Percentiles rank a stretch among this genome's conserved stretches.
phyloP scores from a whole-genome alignment of 1,140 invertebrate genomes.

The Holcopasites calliopsidis region DNA sequence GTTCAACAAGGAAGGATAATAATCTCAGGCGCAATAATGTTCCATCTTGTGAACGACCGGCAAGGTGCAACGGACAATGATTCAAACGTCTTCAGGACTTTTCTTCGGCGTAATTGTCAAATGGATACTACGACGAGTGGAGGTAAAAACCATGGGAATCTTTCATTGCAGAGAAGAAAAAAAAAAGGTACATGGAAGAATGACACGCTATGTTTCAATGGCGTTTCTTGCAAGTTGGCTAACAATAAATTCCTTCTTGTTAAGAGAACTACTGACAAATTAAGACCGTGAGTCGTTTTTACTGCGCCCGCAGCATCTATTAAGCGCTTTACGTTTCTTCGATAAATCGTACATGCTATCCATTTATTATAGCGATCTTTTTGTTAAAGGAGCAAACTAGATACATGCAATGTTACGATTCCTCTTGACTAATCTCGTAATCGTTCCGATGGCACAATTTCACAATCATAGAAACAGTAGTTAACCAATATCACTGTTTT shows the following conservation, averaged over 20 bases:
- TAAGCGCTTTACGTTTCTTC: neutral
- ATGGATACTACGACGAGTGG: neutral
- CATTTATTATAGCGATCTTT: no score
- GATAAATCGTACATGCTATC: no score
- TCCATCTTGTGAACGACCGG: slow-evolving; percentile 50
- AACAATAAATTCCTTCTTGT: slow-evolving; percentile 8
- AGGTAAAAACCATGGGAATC: neutral
- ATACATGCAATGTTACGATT: no score
- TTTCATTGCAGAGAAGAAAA: neutral
- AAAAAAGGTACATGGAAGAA: no score
- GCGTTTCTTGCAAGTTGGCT: neutral
- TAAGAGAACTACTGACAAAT: slow-evolving; percentile 15
- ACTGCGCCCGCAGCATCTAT: neutral
- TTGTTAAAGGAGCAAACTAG: no score
- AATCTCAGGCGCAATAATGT: slow-evolving; percentile 58
- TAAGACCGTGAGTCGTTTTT: neutral
- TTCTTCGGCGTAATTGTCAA: slow-evolving; percentile 18
- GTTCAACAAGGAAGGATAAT: slow-evolving; percentile 62
- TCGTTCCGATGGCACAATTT: no score
- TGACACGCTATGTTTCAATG: neutral
- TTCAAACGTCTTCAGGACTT: slow-evolving; percentile 41
- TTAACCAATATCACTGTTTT: no score
- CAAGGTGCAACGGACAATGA: slow-evolving; percentile 59
- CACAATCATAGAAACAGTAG: no score
- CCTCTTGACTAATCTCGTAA: no score